These are phyloP conservation scores for Bos indicus DNA, from an alignment of 2,113 vertebrate genomes.

Conservation along the genomic window DNA sequence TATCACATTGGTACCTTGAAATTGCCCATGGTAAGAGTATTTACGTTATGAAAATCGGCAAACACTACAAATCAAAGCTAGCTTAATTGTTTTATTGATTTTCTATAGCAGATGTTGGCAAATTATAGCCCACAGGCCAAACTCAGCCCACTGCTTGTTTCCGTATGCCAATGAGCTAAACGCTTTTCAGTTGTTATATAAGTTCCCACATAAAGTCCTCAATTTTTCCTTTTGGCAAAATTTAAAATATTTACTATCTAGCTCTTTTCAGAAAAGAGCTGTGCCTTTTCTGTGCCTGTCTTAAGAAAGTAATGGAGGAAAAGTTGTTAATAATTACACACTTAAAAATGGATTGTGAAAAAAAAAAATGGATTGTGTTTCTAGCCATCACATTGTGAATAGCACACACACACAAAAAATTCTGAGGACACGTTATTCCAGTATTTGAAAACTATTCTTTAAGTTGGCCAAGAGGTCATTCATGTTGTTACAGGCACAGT, in stretches of 20 bases:
- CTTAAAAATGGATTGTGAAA: not conserved
- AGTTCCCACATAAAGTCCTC: not conserved
- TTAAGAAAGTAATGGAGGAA: not conserved
- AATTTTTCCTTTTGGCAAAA: not conserved
- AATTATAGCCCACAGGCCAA: not conserved
- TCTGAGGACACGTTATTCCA: not conserved
- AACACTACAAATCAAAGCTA: not conserved
- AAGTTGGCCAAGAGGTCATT: not conserved
- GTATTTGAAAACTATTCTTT: not conserved
- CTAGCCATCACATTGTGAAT: not conserved
- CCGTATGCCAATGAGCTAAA: accelerated
- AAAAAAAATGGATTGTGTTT: not conserved
- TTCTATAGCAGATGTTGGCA: not conserved
- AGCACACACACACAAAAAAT: not conserved
- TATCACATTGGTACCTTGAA: not conserved
- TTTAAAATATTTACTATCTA: not conserved
- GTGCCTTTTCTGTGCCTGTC: not conserved
- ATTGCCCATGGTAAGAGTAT: not conserved
- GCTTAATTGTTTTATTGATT: not conserved
- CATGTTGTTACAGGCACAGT: not conserved
- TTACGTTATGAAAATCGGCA: not conserved
- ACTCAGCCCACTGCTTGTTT: not conserved
- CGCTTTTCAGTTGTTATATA: not conserved
- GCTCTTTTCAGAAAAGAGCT: not conserved
- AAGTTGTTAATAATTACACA: not conserved